A percentile compares a stretch with the other conserved stretches of the same genome.
phyloP scores from a whole-genome alignment of 2,113 vertebrate species.

The Colius striatus region DNA sequence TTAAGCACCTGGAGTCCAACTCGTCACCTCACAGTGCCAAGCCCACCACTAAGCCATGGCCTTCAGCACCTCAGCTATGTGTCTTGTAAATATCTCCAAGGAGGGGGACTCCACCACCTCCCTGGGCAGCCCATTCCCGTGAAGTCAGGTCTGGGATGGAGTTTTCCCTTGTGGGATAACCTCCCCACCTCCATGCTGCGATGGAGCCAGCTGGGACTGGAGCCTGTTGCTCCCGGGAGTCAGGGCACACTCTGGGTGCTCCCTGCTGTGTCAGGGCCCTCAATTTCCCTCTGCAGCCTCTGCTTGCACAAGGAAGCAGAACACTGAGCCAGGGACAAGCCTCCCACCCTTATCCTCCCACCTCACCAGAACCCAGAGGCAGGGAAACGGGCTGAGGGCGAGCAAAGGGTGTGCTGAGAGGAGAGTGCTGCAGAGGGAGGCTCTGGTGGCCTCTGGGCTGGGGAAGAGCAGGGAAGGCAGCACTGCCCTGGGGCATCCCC shows the following conservation, averaged over 20 bases:
- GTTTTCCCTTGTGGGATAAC: background rate
- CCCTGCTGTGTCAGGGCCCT: background rate
- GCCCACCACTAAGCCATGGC: no score
- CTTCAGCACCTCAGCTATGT: no score
- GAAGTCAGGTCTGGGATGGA: background rate
- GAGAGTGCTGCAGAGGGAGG: background rate
- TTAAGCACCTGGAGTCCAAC: no score
- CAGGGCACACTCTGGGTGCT: background rate
- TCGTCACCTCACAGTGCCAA: no score
- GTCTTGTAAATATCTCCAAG: no score
- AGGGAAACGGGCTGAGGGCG: background rate
- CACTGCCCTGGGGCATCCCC: background rate
- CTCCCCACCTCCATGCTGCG: background rate
- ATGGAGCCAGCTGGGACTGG: background rate
- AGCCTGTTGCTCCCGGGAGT: background rate
- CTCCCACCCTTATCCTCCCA: background rate
- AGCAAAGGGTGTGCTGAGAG: background rate
- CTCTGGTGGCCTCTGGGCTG: background rate
- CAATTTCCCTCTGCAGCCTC: background rate
- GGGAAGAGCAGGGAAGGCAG: background rate
- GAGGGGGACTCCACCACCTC: no score
- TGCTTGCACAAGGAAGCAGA: background rate
- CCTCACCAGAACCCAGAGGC: background rate
- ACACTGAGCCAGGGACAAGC: background rate
- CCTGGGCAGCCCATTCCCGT: no score